Percentiles rank a stretch among this genome's conserved stretches.
Evolutionary conservation across 2,797 vertebrate genomes (phyloP).

Genomic region (Amblyopsis hoosieri): DNA sequence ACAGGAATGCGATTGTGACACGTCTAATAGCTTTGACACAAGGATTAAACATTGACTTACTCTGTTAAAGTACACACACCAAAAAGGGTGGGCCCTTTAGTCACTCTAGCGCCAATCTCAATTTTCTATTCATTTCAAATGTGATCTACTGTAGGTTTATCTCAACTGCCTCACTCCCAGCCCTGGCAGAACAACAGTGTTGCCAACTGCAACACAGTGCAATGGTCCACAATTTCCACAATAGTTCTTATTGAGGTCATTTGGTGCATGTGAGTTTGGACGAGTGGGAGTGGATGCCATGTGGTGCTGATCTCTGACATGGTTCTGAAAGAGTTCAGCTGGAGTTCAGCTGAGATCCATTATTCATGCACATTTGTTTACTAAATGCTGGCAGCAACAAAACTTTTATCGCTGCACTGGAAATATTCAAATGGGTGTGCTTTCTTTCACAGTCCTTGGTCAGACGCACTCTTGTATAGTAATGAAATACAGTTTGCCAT

Average conservation of each 20-base stretch:
- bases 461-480: background rate
- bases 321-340: conserved; percentile 68
- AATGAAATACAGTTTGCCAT: background rate
- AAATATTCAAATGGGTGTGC: conserved; percentile 23
- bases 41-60: conserved; percentile 70
- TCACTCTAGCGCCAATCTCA: conserved; percentile 46
- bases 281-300: conserved; percentile 48
- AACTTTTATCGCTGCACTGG: conserved; percentile 18
- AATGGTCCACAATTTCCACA: conserved; percentile 57
- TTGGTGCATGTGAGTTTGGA: conserved; percentile 39
- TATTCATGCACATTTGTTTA: conserved; percentile 68
- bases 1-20: conserved; percentile 74
- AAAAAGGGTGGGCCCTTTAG: conserved; percentile 63
- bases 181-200: conserved; percentile 54
- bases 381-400: conserved; percentile 34
- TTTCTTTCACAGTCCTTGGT: conserved; percentile 4
- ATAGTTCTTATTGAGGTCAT: conserved; percentile 47
- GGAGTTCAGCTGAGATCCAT: conserved; percentile 54
- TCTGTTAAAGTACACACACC: conserved; percentile 36
- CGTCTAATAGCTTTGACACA: conserved; percentile 66
- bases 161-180: conserved; percentile 47
- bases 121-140: conserved; percentile 70
- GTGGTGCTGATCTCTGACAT: conserved; percentile 64
- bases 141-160: conserved; percentile 18
- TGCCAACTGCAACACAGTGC: conserved; percentile 56